These are phyloP conservation scores for Hippopotamus amphibius DNA, from an alignment of 2,113 vertebrate genomes.

Conservation along the genomic window DNA sequence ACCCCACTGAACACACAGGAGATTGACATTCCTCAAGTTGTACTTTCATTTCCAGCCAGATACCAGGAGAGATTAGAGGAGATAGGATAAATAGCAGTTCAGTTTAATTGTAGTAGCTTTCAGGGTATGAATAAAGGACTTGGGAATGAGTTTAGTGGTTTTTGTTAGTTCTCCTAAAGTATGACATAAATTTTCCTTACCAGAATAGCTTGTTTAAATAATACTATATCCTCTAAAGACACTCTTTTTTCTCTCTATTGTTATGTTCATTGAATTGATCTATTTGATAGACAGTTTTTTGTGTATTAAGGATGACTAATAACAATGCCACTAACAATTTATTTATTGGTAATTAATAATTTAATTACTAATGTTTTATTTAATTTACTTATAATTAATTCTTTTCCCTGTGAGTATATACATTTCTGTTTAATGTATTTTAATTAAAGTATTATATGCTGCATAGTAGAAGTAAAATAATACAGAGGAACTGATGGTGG, in stretches of 20 bases:
- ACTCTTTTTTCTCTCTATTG: neutral
- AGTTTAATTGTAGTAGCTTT: conserved; percentile 56
- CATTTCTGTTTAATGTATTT: conserved; percentile 3
- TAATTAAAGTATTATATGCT: neutral
- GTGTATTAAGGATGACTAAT: neutral
- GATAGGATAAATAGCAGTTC: neutral
- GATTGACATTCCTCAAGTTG: neutral
- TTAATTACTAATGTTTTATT: no score
- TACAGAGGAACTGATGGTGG: neutral
- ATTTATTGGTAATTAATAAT: neutral
- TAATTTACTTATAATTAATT: neutral
- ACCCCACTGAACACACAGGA: neutral
- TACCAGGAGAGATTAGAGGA: neutral
- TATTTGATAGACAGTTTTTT: conserved; percentile 6
- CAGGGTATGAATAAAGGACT: conserved; percentile 35
- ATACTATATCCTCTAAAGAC: neutral
- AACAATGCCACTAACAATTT: conserved; percentile 6
- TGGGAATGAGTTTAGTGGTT: conserved; percentile 36
- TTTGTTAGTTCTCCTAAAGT: conserved; percentile 40
- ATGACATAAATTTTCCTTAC: conserved; percentile 28
- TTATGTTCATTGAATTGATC: neutral
- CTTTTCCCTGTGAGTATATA: neutral
- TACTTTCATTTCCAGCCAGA: neutral
- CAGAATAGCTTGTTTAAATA: conserved; percentile 52
- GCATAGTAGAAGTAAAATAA: neutral